phyloP scores from a whole-genome alignment of 1,140 invertebrate species.

The Berghia stephanieae region DNA sequence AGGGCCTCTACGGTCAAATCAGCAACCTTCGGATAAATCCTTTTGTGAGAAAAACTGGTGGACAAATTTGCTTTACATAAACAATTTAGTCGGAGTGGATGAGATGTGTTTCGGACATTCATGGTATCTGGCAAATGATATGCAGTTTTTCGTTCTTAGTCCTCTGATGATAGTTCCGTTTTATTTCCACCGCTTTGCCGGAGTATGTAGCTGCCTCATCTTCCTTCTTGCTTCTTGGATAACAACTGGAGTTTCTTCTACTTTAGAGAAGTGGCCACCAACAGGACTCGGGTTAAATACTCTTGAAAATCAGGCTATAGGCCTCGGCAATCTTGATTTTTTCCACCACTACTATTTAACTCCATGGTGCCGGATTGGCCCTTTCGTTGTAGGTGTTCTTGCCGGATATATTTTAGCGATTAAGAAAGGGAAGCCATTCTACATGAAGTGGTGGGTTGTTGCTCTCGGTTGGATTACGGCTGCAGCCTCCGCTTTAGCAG shows the following conservation, averaged over 20 bases:
- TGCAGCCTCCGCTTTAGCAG: constrained; percentile 20
- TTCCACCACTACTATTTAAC: constrained; percentile 41
- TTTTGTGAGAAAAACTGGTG: constrained; percentile 79
- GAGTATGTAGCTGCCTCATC: not conserved
- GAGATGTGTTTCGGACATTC: constrained; percentile 74
- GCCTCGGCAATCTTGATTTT: no score
- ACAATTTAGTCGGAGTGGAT: constrained; percentile 82
- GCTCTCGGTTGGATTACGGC: constrained; percentile 35
- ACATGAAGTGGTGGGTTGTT: constrained; percentile 38
- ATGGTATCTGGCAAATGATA: constrained; percentile 85
- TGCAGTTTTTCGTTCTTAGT: constrained; percentile 78
- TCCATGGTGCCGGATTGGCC: constrained; percentile 69
- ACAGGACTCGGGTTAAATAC: not conserved
- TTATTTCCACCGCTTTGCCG: constrained; percentile 32
- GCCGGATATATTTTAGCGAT: constrained; percentile 65
- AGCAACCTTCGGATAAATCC: constrained; percentile 33
- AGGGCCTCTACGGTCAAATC: constrained; percentile 66
- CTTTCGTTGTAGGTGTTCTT: constrained; percentile 70
- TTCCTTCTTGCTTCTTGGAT: constrained; percentile 39
- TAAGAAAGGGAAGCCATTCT: constrained; percentile 38
- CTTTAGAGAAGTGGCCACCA: not conserved
- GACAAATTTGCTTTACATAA: constrained; percentile 83
- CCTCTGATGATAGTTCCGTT: constrained; percentile 70
- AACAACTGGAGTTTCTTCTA: constrained; percentile 38
- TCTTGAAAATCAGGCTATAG: not conserved